These are phyloP conservation scores for Periophthalmodon schlosseri DNA, from an alignment of 2,113 vertebrate species.

Conservation along the genomic window DNA sequence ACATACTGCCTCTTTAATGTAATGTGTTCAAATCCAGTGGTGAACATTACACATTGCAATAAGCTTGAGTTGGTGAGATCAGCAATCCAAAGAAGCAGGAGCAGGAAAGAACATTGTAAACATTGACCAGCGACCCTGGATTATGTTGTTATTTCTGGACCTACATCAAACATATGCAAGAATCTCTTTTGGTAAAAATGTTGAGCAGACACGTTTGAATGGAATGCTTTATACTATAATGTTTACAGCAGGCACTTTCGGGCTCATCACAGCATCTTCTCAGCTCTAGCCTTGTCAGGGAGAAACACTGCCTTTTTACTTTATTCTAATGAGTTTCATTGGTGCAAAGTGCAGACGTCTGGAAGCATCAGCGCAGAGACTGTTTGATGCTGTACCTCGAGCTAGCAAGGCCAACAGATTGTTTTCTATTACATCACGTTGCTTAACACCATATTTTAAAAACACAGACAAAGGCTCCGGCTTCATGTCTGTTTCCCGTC, in stretches of 20 bases:
- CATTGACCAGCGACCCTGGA: too few species aligned
- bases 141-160: too few species aligned
- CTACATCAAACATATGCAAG: too few species aligned
- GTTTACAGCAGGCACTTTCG: background rate
- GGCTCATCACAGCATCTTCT: background rate
- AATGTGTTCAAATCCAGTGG: too few species aligned
- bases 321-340: slow-evolving; percentile 9
- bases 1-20: too few species aligned
- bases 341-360: slow-evolving; percentile 9
- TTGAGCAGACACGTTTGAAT: background rate
- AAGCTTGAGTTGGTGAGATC: too few species aligned
- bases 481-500: background rate
- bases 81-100: too few species aligned
- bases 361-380: slow-evolving; percentile 1
- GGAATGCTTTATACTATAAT: background rate
- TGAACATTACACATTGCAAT: too few species aligned
- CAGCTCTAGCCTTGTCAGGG: background rate
- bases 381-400: slow-evolving; percentile 3
- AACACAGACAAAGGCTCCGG: background rate
- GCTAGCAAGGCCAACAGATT: slow-evolving; percentile 9
- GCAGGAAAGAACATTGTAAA: too few species aligned
- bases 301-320: background rate
- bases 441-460: slow-evolving; percentile 1
- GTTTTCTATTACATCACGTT: slow-evolving; percentile 10
- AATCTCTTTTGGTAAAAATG: background rate